Base-by-base conservation (phyloP, 1,140 invertebrate species). In the Calephelis nemesis region DNA sequence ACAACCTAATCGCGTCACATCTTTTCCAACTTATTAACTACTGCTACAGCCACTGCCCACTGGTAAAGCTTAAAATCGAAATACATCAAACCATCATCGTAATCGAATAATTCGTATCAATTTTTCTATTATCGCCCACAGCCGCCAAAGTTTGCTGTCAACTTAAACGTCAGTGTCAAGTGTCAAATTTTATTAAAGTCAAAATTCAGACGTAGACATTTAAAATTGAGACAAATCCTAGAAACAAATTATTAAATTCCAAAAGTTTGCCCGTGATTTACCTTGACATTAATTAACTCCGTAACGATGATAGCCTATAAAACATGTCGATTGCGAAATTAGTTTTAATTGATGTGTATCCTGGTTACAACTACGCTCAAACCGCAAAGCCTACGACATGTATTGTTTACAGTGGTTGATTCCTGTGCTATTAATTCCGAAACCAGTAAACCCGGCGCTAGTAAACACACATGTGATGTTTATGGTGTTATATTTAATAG, bases 321-420 rank as follows among this genome's bases (percentile, higher is more conserved):
- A 86, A 80, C 76, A 88, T 88, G 85, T 82, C 81, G 74, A 81
- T 83, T 86, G 72, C 71, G 72, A 74, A 65, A 81, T 70, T 74
- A 69, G 73, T 76, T 66, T 12, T 54, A 30, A 45, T 66, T 66
- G 19, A 66, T 52, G 65, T 54, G 15, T 47, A 58, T 54, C 45
- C 13, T 45, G n/a, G 45, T 19, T 54, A 42, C 54, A 39, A 58
- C 10, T 30, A 15, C 54, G 9, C 30, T 58, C 19, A n/a, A 47
- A 66, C 65, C 10, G 11, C 54, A 66, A 49, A 45, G 65, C 50
- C 68, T 70, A 49, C 84, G 79, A 84, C 71, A 99, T 99, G 98
- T 99, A 99, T 94, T 99, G 98, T 93, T 94, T 99, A 81, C 98
- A 99, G 94, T 99, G 98, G 97, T 92, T 99, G 76, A 97, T 99